Conservation (phyloP, 2,113 vertebrate species). For the Poecilia latipinna region DNA sequence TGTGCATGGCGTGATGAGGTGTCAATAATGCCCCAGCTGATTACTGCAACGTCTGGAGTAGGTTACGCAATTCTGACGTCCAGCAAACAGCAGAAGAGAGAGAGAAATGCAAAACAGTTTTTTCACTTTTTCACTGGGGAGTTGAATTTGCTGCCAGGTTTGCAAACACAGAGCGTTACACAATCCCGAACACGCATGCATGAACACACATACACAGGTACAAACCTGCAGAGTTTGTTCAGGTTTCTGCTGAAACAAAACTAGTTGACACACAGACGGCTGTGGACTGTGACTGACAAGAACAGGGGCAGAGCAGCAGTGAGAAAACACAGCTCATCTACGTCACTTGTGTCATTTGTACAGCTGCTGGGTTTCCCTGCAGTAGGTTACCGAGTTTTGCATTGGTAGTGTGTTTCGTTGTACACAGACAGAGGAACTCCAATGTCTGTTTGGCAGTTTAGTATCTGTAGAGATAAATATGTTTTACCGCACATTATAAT, state of each 20-base stretch:
- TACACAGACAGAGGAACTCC: background rate
- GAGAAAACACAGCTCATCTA: slow-evolving; percentile 41
- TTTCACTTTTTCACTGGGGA: slow-evolving; percentile 36
- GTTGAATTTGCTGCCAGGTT: slow-evolving; percentile 28
- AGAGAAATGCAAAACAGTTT: slow-evolving; percentile 32
- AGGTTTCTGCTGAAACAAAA: slow-evolving; percentile 3
- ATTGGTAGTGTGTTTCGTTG: slow-evolving; percentile 8
- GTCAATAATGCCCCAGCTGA: slow-evolving; percentile 57
- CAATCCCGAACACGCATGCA: slow-evolving; percentile 15
- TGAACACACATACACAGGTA: background rate
- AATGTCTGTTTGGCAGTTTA: background rate
- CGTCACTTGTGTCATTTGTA: slow-evolving; percentile 31
- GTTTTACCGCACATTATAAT: no score
- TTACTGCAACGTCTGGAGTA: slow-evolving; percentile 66
- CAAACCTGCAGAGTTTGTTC: slow-evolving; percentile 6
- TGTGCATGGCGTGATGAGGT: slow-evolving; percentile 41
- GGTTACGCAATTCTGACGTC: slow-evolving; percentile 54
- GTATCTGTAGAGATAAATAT: no score
- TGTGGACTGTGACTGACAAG: slow-evolving; percentile 41
- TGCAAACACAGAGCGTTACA: slow-evolving; percentile 4
- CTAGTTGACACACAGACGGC: background rate
- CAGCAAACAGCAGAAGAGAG: slow-evolving; percentile 43
- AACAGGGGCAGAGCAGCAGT: slow-evolving; percentile 24
- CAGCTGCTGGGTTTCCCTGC: slow-evolving; percentile 33
- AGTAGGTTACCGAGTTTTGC: slow-evolving; percentile 9